Percentiles rank a stretch among this genome's conserved stretches.
Conservation (phyloP, 1,140 invertebrate species). For the Condylostylus longicornis region DNA sequence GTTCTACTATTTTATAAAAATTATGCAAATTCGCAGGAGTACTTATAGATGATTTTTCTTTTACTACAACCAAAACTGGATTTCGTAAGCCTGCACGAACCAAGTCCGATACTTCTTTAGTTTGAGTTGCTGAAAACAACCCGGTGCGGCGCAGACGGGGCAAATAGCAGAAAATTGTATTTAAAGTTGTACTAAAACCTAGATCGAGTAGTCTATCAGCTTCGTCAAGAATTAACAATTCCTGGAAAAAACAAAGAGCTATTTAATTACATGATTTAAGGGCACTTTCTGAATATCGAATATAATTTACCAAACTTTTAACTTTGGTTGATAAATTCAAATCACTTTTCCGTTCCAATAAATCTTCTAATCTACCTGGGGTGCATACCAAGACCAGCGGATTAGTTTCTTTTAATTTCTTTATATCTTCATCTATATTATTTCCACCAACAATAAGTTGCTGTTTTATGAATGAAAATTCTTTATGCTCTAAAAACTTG, state of each 20-base stretch:
- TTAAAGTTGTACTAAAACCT: slow-evolving; percentile 78
- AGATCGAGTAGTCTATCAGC: slow-evolving; percentile 87
- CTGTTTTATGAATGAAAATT: slow-evolving; percentile 34
- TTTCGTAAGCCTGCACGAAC: slow-evolving; percentile 89
- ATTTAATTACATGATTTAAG: slow-evolving; percentile 5
- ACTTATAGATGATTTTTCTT: slow-evolving; percentile 62
- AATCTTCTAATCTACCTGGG: slow-evolving; percentile 79
- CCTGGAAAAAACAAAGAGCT: slow-evolving; percentile 43
- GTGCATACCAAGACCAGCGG: slow-evolving; percentile 82
- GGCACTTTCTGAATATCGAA: not conserved
- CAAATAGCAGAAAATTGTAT: slow-evolving; percentile 77
- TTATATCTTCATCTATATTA: slow-evolving; percentile 54
- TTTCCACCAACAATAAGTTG: slow-evolving; percentile 71
- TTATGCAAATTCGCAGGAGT: slow-evolving; percentile 75
- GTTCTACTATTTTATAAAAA: slow-evolving; percentile 67
- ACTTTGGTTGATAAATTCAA: slow-evolving; percentile 48
- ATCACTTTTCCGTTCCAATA: slow-evolving; percentile 51
- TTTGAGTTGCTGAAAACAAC: slow-evolving; percentile 97
- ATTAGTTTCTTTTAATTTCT: slow-evolving; percentile 49
- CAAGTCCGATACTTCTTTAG: slow-evolving; percentile 81
- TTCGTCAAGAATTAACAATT: slow-evolving; percentile 91
- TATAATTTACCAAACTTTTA: slow-evolving; percentile 50
- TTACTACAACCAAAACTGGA: slow-evolving; percentile 80
- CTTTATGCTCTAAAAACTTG: slow-evolving; percentile 31
- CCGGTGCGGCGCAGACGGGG: slow-evolving; percentile 90